phyloP scores from a whole-genome alignment of 1,140 invertebrate genomes.

The Acromyrmex echinatior region DNA sequence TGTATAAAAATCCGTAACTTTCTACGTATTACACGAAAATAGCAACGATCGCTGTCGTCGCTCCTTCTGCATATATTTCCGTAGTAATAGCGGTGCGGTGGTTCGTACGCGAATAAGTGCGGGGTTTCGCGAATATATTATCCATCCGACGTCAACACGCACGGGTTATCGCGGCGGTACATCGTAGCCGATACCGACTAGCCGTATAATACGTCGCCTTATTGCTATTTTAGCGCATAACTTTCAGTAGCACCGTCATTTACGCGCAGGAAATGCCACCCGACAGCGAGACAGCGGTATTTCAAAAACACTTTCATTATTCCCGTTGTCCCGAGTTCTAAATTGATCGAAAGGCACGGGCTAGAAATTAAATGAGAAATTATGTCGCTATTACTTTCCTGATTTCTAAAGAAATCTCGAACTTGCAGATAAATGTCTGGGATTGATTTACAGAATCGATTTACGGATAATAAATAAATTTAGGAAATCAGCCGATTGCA shows the following conservation, averaged over 20 bases:
- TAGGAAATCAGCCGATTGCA: constrained; percentile 2
- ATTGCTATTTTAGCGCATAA: constrained; percentile 67
- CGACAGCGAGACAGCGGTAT: not conserved
- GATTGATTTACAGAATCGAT: constrained; percentile 42
- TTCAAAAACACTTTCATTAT: constrained; percentile 16
- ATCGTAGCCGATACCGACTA: constrained; percentile 63
- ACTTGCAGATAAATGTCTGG: not conserved
- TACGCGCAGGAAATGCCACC: constrained; percentile 35
- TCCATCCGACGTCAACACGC: constrained; percentile 58
- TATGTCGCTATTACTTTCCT: constrained; percentile 16
- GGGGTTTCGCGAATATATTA: constrained; percentile 70
- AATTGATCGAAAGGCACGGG: not conserved
- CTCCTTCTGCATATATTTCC: constrained; percentile 50
- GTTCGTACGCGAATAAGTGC: constrained; percentile 22
- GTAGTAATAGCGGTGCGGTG: constrained; percentile 27
- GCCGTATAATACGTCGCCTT: constrained; percentile 54
- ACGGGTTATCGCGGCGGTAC: constrained; percentile 61
- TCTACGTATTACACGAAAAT: constrained; percentile 14
- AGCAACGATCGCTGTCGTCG: constrained; percentile 32
- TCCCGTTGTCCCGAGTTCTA: not conserved
- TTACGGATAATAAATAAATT: constrained; percentile 11
- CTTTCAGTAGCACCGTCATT: constrained; percentile 64
- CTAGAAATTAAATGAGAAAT: constrained; percentile 1
- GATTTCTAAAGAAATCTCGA: not conserved
- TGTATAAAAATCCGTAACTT: not conserved